Conservation (phyloP, 2,797 vertebrate species). For the Onychomys leucogaster region DNA sequence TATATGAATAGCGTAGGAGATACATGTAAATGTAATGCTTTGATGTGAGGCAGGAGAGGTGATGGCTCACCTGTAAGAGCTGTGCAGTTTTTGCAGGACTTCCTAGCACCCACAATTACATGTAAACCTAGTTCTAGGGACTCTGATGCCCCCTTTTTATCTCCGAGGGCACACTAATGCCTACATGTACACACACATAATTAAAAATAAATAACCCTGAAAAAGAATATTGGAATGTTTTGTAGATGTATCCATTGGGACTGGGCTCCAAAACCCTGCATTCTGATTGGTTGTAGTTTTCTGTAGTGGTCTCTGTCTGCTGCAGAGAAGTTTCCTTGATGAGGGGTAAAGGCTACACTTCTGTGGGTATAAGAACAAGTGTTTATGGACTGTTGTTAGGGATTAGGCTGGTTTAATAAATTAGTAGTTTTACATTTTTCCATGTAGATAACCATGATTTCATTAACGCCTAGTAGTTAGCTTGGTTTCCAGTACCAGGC, state of each 20-base stretch:
- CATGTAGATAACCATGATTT: background rate
- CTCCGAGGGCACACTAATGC: background rate
- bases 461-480: background rate
- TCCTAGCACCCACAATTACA: background rate
- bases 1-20: background rate
- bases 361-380: background rate
- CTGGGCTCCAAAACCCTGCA: background rate
- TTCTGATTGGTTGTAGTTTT: background rate
- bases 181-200: background rate
- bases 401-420: background rate
- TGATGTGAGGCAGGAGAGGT: background rate
- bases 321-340: background rate
- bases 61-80: background rate
- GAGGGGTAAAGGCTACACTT: background rate
- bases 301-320: background rate
- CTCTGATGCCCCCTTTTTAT: too few species aligned
- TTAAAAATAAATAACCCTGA: background rate
- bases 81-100: background rate
- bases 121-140: background rate
- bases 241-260: too few species aligned
- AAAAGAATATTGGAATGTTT: background rate
- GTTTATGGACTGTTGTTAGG: background rate
- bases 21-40: background rate
- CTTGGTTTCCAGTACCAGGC: background rate
- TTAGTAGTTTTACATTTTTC: background rate